phyloP scores from a whole-genome alignment of 2,888 invertebrate genomes.

The Gnatocerus cornutus region DNA sequence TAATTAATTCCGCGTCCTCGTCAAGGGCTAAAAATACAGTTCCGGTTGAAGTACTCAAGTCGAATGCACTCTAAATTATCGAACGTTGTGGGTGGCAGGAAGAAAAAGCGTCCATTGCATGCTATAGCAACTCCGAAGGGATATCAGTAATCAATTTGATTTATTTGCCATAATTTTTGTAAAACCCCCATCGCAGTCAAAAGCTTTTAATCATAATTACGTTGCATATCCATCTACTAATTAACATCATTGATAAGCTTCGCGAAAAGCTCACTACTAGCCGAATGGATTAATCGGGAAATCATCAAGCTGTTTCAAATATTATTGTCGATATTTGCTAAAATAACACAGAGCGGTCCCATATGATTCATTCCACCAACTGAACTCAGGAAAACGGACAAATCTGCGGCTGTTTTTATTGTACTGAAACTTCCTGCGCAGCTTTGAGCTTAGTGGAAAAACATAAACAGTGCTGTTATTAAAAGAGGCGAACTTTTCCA shows the following conservation, averaged over 20 bases:
- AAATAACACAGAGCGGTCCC: constrained; percentile 15
- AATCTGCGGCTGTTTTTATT: constrained; percentile 32
- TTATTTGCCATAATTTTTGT: constrained; percentile 47
- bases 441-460: constrained; percentile 35
- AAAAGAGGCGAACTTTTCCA: constrained; percentile 38
- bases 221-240: constrained; percentile 47
- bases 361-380: constrained; percentile 7
- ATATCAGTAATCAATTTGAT: constrained; percentile 47
- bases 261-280: constrained; percentile 7
- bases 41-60: constrained; percentile 39
- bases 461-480: constrained; percentile 36
- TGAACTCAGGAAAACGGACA: constrained; percentile 12
- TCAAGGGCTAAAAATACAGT: constrained; percentile 53
- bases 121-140: constrained; percentile 35
- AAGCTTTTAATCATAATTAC: constrained; percentile 46
- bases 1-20: constrained; percentile 52
- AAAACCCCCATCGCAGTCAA: constrained; percentile 19
- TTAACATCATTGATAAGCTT: constrained; percentile 44
- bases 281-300: constrained; percentile 1
- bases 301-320: constrained; percentile 1
- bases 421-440: constrained; percentile 29
- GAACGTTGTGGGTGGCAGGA: constrained; percentile 49
- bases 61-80: constrained; percentile 51
- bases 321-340: neutral
- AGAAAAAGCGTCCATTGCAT: constrained; percentile 38